These are phyloP conservation scores for Pycnomerus fuliginosus DNA, from an alignment of 2,888 invertebrate species.

Conservation along the genomic window DNA sequence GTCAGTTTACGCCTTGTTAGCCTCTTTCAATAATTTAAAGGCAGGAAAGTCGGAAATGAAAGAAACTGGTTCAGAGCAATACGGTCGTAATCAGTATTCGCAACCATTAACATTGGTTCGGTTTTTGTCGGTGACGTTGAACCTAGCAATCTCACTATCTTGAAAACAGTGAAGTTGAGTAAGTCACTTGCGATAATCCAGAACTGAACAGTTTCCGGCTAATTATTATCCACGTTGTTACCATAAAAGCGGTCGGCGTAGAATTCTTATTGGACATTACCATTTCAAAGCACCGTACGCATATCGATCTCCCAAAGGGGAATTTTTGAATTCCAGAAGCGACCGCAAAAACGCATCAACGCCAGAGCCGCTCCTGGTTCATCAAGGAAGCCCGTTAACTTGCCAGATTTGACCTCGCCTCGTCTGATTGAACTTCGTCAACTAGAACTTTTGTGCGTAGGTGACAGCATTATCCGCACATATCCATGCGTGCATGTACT, in stretches of 20 bases:
- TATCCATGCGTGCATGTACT: conserved; percentile 17
- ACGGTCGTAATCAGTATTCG: too few species aligned
- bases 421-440: conserved; percentile 20
- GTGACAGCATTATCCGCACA: conserved; percentile 10
- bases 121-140: too few species aligned
- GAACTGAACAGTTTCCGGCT: too few species aligned
- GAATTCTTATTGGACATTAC: conserved; percentile 14
- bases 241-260: conserved; percentile 13
- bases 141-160: too few species aligned
- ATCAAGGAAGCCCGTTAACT: conserved; percentile 13
- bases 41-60: too few species aligned
- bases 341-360: conserved; percentile 6
- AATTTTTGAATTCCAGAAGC: conserved; percentile 15
- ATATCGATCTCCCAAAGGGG: conserved; percentile 4
- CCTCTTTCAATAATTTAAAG: too few species aligned
- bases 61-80: too few species aligned
- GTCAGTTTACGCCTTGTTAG: too few species aligned
- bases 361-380: conserved; percentile 10
- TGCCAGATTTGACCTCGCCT: conserved; percentile 21
- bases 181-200: too few species aligned
- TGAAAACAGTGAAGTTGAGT: too few species aligned
- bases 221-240: too few species aligned
- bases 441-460: conserved; percentile 7
- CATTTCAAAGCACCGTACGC: conserved; percentile 13
- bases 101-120: too few species aligned